phyloP scores from a whole-genome alignment of 2,797 vertebrate species.

The Arrhamphus sclerolepis region DNA sequence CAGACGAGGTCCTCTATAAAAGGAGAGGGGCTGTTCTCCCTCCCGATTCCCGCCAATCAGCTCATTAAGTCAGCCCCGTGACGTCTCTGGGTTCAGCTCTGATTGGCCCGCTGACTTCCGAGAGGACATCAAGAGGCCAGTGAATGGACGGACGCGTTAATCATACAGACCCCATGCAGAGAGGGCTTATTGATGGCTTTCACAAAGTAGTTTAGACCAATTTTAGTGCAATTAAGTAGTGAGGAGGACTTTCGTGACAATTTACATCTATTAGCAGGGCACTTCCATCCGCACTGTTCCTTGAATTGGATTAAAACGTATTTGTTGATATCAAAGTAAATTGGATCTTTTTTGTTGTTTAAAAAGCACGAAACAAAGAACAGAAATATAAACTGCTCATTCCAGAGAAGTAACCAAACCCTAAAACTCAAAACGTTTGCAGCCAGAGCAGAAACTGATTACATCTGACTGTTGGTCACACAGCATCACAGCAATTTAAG shows the following conservation, averaged over 20 bases:
- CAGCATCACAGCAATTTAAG: slow-evolving; percentile 81
- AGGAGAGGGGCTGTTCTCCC: slow-evolving; percentile 68
- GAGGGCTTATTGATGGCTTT: slow-evolving; percentile 79
- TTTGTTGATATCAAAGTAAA: slow-evolving; percentile 5
- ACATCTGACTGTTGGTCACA: slow-evolving; percentile 80
- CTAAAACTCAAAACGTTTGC: slow-evolving; percentile 42
- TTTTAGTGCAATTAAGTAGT: slow-evolving; percentile 84
- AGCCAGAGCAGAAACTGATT: slow-evolving; percentile 69
- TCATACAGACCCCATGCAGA: slow-evolving; percentile 83
- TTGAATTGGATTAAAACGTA: slow-evolving; percentile 39
- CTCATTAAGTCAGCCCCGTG: slow-evolving; percentile 47
- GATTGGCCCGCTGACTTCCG: slow-evolving; percentile 73
- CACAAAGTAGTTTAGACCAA: slow-evolving; percentile 78
- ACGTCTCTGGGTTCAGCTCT: slow-evolving; percentile 51
- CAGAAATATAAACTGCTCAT: background rate
- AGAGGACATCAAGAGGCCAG: slow-evolving; percentile 79
- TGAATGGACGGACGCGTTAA: slow-evolving; percentile 83
- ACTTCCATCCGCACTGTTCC: slow-evolving; percentile 58
- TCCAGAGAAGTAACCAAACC: too few relatives aligned
- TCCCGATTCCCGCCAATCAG: slow-evolving; percentile 78
- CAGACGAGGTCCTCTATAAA: slow-evolving; percentile 76
- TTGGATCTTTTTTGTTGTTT: too few relatives aligned
- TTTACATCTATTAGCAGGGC: slow-evolving; percentile 71
- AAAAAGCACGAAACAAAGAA: background rate
- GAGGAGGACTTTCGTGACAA: slow-evolving; percentile 76